These are phyloP conservation scores for Marcusenius ussheri DNA, from an alignment of 2,113 vertebrate species.

Conservation along the genomic window DNA sequence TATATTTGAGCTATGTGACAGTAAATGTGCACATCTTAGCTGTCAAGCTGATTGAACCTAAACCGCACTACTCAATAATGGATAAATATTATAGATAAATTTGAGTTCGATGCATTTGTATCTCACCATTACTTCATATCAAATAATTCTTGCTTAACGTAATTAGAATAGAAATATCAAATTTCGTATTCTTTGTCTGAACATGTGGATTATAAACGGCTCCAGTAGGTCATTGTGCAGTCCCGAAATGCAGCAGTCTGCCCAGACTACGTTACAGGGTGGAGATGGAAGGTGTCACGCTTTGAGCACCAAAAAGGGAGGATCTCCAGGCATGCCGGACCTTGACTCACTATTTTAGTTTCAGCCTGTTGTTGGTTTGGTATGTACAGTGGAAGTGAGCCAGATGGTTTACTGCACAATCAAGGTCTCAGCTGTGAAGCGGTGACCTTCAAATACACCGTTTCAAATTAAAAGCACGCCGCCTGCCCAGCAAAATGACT, in stretches of 20 bases:
- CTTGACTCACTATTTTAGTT: conserved; percentile 56
- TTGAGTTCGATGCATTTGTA: neutral
- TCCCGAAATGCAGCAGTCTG: neutral
- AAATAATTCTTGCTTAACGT: neutral
- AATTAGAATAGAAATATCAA: neutral
- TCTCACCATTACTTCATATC: too few species aligned
- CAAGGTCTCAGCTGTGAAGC: conserved; percentile 31
- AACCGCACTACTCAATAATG: neutral
- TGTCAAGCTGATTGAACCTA: neutral
- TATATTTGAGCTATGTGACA: neutral
- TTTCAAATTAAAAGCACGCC: neutral
- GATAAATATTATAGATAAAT: neutral
- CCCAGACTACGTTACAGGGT: conserved; percentile 40
- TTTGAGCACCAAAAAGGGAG: conserved; percentile 22
- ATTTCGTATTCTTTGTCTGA: neutral
- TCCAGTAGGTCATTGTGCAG: conserved; percentile 23
- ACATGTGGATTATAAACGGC: conserved; percentile 37
- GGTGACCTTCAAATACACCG: conserved; percentile 56
- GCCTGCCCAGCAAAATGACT: neutral
- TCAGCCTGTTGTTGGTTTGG: conserved; percentile 44
- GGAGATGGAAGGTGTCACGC: neutral
- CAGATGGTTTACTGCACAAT: conserved; percentile 44
- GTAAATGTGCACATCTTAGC: neutral
- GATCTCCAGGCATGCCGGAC: conserved; percentile 40
- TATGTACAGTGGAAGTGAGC: conserved; percentile 45